Evolutionary conservation across 2,113 vertebrate genomes (phyloP).

Genomic region (Melanotaenia duboulayi): DNA sequence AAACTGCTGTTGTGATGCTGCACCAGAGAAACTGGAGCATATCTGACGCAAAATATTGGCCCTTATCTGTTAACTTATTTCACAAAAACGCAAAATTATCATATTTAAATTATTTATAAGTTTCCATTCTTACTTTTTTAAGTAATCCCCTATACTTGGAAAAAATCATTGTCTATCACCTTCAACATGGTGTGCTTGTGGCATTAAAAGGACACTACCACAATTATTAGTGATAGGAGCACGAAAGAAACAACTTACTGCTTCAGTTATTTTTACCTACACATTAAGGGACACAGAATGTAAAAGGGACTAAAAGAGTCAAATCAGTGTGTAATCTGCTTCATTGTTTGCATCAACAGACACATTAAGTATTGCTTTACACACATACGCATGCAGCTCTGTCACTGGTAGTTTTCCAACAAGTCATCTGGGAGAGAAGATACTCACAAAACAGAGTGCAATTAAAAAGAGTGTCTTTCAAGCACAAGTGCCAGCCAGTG

Average conservation of each 20-base stretch:
- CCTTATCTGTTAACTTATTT: not conserved
- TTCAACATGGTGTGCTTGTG: too few species aligned
- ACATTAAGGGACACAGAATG: not conserved
- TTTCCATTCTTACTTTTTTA: too few species aligned
- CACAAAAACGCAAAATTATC: too few species aligned
- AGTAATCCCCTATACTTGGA: too few species aligned
- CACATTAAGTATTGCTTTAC: constrained; percentile 17
- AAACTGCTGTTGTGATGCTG: constrained; percentile 25
- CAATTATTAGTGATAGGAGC: too few species aligned
- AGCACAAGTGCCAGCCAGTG: constrained; percentile 3
- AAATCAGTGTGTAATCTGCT: constrained; percentile 16
- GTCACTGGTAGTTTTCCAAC: constrained; percentile 27
- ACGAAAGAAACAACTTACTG: too few species aligned
- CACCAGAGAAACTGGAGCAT: not conserved
- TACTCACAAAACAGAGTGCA: constrained; percentile 35
- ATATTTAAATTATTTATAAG: too few species aligned
- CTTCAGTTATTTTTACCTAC: too few species aligned
- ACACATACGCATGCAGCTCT: constrained; percentile 23
- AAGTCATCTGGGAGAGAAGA: constrained; percentile 38
- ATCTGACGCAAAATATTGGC: not conserved
- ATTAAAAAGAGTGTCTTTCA: constrained; percentile 55
- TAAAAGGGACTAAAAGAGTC: constrained; percentile 10
- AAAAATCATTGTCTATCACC: too few species aligned
- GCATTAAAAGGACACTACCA: too few species aligned
- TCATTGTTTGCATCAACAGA: constrained; percentile 27